These are phyloP conservation scores for Tachysurus vachellii DNA, from an alignment of 2,113 vertebrate species.

Conservation along the genomic window DNA sequence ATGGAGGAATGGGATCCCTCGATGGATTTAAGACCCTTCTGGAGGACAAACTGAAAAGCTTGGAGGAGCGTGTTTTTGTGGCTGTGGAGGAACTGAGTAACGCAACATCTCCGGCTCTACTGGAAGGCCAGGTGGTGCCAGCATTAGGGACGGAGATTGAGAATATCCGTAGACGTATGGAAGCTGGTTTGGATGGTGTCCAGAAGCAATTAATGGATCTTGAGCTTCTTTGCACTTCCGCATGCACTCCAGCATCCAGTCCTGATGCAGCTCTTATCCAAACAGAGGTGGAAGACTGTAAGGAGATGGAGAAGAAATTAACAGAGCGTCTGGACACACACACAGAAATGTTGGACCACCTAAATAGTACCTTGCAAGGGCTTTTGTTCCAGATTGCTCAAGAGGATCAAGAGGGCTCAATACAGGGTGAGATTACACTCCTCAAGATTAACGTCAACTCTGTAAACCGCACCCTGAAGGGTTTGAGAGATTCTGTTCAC, in stretches of 20 bases:
- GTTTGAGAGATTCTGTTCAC: constrained; percentile 88
- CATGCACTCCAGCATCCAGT: constrained; percentile 71
- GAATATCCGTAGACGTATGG: constrained; percentile 71
- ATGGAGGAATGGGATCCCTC: constrained; percentile 65
- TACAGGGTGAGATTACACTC: constrained; percentile 94
- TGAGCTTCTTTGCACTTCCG: constrained; percentile 84
- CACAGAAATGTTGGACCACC: constrained; percentile 71
- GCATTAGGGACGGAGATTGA: constrained; percentile 83
- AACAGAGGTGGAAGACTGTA: constrained; percentile 77
- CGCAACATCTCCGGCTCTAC: constrained; percentile 65
- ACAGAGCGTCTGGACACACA: constrained; percentile 80
- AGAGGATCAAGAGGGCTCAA: constrained; percentile 70
- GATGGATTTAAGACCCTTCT: constrained; percentile 80
- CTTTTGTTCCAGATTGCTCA: constrained; percentile 80
- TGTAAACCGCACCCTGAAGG: constrained; percentile 89
- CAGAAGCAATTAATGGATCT: constrained; percentile 82
- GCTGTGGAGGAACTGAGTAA: constrained; percentile 82
- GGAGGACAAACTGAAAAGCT: constrained; percentile 86
- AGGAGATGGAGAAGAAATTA: constrained; percentile 80
- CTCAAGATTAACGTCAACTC: constrained; percentile 95
- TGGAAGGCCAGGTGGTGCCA: constrained; percentile 80
- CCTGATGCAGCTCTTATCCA: constrained; percentile 67
- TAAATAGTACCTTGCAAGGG: constrained; percentile 84
- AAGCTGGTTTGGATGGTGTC: constrained; percentile 77
- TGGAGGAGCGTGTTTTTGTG: constrained; percentile 86